Evolutionary conservation across 2,888 invertebrate species (phyloP), one percentile per base, ranked within the genome.

Genomic region (Neuroscelio doddi): DNA sequence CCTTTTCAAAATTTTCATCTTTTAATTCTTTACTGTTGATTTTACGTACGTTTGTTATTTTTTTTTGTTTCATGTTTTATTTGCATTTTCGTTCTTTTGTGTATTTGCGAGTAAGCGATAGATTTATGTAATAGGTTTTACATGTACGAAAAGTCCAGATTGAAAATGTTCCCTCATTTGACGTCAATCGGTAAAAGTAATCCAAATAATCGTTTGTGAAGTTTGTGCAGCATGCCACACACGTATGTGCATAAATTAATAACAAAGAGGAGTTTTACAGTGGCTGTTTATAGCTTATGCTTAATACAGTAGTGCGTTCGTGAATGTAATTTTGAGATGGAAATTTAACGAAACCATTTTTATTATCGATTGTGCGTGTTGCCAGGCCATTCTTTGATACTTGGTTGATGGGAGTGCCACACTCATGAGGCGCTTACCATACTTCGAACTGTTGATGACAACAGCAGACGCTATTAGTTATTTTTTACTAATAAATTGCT

Each of bases 11-110:
- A 12, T n/a, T 21, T 12, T 12, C 27, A 1, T 29, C 24, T 38
- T 16, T n/a, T 34, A 7, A 24, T 47, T 29, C 49, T 42, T 16
- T 53, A 61, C 50, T 52, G 52, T 56, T 50, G 41, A 58, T 56
- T 64, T 61, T 55, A 44, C 49, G n/a, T n/a, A n/a, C n/a, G n/a
- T 26, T 26, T 26, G 4, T 26, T 26, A 7, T 8, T 8, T 8
- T 26, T 26, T 26, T 26, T 26, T 26, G 5, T 26, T 26, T 26
- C 8, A 8, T 8, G 8, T 5, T n/a, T 26, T 26, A 4, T 26
- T 26, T 26, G 26, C 26, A 8, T 26, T 26, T 26, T 4, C 26
- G 26, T 10, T 32, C n/a, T 36, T 12, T 36, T 36, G 36, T 16
- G n/a, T 36, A 36, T 15, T 36, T 36, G 36, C 14, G 9, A 4